These are phyloP conservation scores for Tauraco hartlaubi DNA, from an alignment of 2,797 vertebrate genomes.

Conservation along the genomic window DNA sequence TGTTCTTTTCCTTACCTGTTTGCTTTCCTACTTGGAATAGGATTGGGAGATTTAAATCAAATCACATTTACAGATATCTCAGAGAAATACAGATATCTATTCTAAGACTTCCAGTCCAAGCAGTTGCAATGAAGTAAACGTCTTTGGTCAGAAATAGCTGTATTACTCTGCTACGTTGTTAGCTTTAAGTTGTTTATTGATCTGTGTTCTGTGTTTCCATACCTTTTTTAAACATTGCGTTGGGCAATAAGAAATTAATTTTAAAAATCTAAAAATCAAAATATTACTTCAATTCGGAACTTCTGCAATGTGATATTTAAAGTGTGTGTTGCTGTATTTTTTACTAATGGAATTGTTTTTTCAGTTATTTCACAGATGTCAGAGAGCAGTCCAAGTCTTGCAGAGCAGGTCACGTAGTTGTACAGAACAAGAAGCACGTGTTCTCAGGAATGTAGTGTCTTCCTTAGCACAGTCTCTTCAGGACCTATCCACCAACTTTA, in stretches of 20 bases:
- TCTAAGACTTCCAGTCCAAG: not conserved
- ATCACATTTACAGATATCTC: not conserved
- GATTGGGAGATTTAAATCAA: not conserved
- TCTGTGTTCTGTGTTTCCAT: not conserved
- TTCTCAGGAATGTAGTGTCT: slow-evolving; percentile 93
- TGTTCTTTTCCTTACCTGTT: not conserved
- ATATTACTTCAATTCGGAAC: not conserved
- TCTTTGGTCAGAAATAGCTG: not conserved
- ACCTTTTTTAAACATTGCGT: not conserved
- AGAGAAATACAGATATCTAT: not conserved
- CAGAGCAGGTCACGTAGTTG: slow-evolving; percentile 90
- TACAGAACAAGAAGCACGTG: slow-evolving; percentile 93
- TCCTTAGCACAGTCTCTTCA: slow-evolving; percentile 95
- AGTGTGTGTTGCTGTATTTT: not conserved
- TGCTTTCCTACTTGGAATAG: not conserved
- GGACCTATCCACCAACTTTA: slow-evolving; percentile 93
- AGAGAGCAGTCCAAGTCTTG: slow-evolving; percentile 91
- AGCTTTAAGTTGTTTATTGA: not conserved
- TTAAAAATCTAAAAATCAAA: not conserved
- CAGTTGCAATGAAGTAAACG: not conserved
- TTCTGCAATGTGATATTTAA: not conserved
- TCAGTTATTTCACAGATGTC: slow-evolving; percentile 98
- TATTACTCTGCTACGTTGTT: not conserved
- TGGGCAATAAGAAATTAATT: not conserved
- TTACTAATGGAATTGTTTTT: slow-evolving; percentile 24